Base-by-base conservation (phyloP, 2,113 vertebrate genomes). In the Psettodes erumei region DNA sequence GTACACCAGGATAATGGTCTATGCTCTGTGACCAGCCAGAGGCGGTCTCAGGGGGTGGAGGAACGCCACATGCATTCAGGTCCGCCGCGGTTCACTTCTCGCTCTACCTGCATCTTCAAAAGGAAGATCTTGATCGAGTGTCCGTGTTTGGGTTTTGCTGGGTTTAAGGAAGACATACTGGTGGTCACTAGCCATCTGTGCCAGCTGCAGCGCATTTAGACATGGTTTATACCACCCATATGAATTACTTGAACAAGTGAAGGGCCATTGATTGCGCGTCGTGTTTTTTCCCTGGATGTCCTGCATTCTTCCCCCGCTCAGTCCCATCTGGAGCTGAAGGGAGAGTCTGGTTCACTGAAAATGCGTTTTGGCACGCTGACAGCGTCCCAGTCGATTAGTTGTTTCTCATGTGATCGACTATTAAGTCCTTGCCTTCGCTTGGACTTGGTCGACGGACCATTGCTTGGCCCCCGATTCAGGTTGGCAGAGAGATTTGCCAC, bases 261-360 rank as follows among this genome's bases (percentile, higher is more conserved):
- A 88, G 87, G 82, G 45, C 85, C 87, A 90, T 85, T 89, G 84
- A 81, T 88, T 71, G 42, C 75, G 61, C 83, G 65, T 75, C 70
- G 77, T 64, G 66, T 75, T 89, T 88, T 58, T n/a, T n/a, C n/a
- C 21, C 72, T 82, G 83, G 66, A 78, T 76, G 77, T 87, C 79
- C 75, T 48, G 42, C 75, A 78, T 84, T 82, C 79, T 78, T 78
- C 61, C 76, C 75, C 82, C 56, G 53, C 63, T 71, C 60, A 0
- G 58, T 66, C 62, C 84, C 90, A 89, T 90, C 85, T 90, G 90
- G 83, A 71, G 68, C 53, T 54, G 82, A 73, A 76, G 47, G 64
- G 51, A 33, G 66, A 72, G 54, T 71, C 62, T 70, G 83, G 63
- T 82, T 90, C 79, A 87, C n/a, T 69, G 81, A 59, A 63, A 75